Percentiles rank a stretch among this genome's conserved stretches.
Evolutionary conservation across 1,140 invertebrate genomes (phyloP).

Genomic region (Mamestra configurata): DNA sequence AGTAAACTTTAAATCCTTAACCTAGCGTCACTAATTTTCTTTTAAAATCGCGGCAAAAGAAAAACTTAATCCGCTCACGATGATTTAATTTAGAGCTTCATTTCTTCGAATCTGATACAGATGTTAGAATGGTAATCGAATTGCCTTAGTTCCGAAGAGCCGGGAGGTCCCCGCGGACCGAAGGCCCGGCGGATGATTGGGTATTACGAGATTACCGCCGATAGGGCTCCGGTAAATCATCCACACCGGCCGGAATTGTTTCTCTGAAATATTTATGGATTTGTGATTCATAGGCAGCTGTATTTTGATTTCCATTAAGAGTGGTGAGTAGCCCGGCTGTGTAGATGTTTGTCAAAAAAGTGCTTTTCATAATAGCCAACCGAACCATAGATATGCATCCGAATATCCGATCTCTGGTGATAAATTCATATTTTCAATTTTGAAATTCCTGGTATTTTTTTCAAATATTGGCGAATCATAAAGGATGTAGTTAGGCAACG

Average conservation of each 20-base stretch:
- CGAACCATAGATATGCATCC: too few relatives aligned
- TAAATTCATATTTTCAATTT: too few relatives aligned
- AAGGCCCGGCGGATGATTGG: conserved; percentile 72
- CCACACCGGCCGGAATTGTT: conserved; percentile 64
- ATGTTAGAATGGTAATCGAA: conserved; percentile 69
- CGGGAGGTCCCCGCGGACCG: conserved; percentile 62
- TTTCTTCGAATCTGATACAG: conserved; percentile 34
- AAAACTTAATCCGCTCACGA: conserved; percentile 28
- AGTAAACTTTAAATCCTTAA: too few relatives aligned
- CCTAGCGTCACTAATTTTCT: not conserved
- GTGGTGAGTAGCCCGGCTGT: not conserved
- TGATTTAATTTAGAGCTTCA: conserved; percentile 43
- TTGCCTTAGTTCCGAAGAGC: conserved; percentile 57
- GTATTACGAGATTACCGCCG: conserved; percentile 78
- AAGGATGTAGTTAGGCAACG: too few relatives aligned
- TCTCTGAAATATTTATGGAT: conserved; percentile 37
- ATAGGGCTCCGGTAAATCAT: conserved; percentile 78
- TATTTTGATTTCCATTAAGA: conserved; percentile 24
- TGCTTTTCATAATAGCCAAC: too few relatives aligned
- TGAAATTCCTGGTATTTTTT: too few relatives aligned
- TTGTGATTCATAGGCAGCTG: conserved; percentile 19
- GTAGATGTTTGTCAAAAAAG: too few relatives aligned
- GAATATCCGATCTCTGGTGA: too few relatives aligned
- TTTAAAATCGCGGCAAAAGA: conserved; percentile 3
- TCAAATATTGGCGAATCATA: too few relatives aligned